Evolutionary conservation across 1,140 invertebrate genomes (phyloP).

Genomic region (Listronotus oregonensis): DNA sequence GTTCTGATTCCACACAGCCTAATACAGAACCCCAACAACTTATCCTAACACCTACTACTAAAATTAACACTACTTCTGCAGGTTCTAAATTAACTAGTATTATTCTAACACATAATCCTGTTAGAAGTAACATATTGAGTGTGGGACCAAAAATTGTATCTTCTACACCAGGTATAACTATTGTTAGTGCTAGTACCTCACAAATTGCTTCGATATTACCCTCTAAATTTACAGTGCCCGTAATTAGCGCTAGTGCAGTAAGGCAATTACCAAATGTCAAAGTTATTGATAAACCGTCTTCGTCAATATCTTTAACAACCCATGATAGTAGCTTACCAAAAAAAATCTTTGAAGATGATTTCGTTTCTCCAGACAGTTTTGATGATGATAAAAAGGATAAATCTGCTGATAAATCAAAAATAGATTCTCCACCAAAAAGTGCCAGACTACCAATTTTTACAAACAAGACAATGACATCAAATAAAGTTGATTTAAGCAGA

Average conservation of each 20-base stretch:
- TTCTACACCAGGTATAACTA: slow-evolving; percentile 49
- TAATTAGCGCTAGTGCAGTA: slow-evolving; percentile 54
- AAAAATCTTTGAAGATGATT: slow-evolving; percentile 68
- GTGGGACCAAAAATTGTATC: slow-evolving; percentile 44
- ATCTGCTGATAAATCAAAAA: slow-evolving; percentile 49
- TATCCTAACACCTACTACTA: slow-evolving; percentile 37
- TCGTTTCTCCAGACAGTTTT: slow-evolving; percentile 61
- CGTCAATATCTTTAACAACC: slow-evolving; percentile 60
- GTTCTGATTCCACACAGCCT: slow-evolving; percentile 13
- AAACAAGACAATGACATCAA: slow-evolving; percentile 1
- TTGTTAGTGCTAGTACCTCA: slow-evolving; percentile 52
- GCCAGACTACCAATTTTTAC: slow-evolving; percentile 24
- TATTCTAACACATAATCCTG: slow-evolving; percentile 46
- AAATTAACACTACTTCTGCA: slow-evolving; percentile 39
- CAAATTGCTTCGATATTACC: slow-evolving; percentile 52
- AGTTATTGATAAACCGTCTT: slow-evolving; percentile 60
- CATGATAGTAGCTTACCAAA: slow-evolving; percentile 63
- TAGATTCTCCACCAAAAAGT: slow-evolving; percentile 32
- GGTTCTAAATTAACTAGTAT: slow-evolving; percentile 46
- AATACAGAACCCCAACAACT: slow-evolving; percentile 35
- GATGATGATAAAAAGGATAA: slow-evolving; percentile 56
- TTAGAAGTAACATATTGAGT: slow-evolving; percentile 49
- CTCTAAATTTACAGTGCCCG: slow-evolving; percentile 51
- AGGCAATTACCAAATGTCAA: slow-evolving; percentile 54
- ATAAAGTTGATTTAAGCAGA: no score